Evolutionary conservation across 1,140 invertebrate genomes (phyloP), one percentile per base, ranked within the genome.

Genomic region (Frieseomelitta varia): DNA sequence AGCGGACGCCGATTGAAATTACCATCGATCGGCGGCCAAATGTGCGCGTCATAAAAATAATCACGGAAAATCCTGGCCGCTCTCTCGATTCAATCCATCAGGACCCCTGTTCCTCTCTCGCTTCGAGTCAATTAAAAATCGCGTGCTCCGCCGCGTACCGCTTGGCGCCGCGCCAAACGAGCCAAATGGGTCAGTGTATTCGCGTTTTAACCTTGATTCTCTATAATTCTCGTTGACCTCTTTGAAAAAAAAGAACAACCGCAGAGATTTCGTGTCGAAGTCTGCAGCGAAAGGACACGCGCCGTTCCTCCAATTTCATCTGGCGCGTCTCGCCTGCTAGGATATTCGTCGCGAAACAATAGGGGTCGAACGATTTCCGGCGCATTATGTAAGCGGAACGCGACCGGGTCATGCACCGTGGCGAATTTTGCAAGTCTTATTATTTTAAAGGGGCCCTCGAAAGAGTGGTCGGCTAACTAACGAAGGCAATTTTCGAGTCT

Each of bases 71-170:
- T 79, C 55, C 21, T 55, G 56, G 55, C 51, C 39, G 67, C n/a
- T 34, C 47, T 17, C 30, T 58, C 34, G 55, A 88, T 79, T 81
- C 65, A 30, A 19, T 47, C 11, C 55, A n/a, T 14, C 39, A 15
- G 55, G 58, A 61, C 79, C 8, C 39, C 39, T 76, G 77, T 75
- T 47, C 61, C 58, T 17, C 4, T 34, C n/a, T 67, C 65, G 34
- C 39, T 47, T 47, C 58, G 69, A 73, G 72, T 80, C 72, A 89
- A 88, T 88, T 83, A 88, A 89, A 88, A 88, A 86, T 82, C 74
- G 55, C 34, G 21, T 39, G n/a, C 34, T 21, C 15, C 30, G 56
- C 51, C 55, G 24, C 27, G 24, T 15, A 34, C 51, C 55, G 24
- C 27, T 85, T 90, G 86, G 82, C 83, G 14, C n/a, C 24, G 30